Evolutionary conservation across 23 tunicate genomes (phyloP), one percentile per base, ranked within the genome.

Genomic region (Styela clava): DNA sequence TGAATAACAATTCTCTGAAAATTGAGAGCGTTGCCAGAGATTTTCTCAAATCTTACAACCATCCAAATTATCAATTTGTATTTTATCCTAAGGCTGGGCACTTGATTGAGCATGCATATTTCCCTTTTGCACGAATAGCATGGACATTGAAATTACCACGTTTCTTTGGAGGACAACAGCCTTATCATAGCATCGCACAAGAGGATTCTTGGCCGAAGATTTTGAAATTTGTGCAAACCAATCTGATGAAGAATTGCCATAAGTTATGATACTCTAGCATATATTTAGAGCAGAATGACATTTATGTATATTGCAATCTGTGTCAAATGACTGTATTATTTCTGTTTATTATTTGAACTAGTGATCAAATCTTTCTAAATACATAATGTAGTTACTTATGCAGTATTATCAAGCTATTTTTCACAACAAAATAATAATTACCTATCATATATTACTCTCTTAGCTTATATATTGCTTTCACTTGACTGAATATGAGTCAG

Each of bases 131-230:
- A 24, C 3, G 22, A 1, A 33, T 82, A 7, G 34, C 35, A 12
- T 69, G 26, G 31, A 69, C 85, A 3, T 35, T 82, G n/a, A 36
- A 33, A 2, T 7, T 64, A 2, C 26, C n/a, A 1, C 31, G 33
- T 20, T 52, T n/a, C 12, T 64, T 33, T 25, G 95, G 95, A 20
- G 95, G 95, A 1, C 33, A 65, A 35, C 35, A 56, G 61, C 21
- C 33, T 34, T 62, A 84, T 5, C 95, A 90, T 35, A 52, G 82
- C 51, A 52, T 37, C 26, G 95, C 95, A 9, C 95, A 90, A 65
- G 83, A 81, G 65, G 74, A 90, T 36, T 74, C 86, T 30, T 90
- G 95, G 95, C 62, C 22, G 25, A 52, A 90, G 74, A 74, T 79
- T 44, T 16, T 90, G 16, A 28, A 85, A 0, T 90, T 90, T 68